A percentile compares a stretch with the other conserved stretches of the same genome.
phyloP scores from a whole-genome alignment of 2,888 invertebrate species.

The Eristalis arbustorum region DNA sequence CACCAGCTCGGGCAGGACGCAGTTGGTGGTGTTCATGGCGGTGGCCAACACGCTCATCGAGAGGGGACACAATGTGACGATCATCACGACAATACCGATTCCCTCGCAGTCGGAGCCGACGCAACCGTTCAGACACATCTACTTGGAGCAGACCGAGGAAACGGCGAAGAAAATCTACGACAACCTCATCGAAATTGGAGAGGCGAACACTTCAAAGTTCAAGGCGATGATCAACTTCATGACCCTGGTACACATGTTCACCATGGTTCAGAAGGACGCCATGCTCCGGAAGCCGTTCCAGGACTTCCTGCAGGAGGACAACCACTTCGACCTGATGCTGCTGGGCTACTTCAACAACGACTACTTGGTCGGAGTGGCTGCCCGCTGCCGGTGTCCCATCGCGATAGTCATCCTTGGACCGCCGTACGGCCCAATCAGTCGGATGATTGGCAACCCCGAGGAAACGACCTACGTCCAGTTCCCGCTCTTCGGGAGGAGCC shows the following conservation, averaged over 20 bases:
- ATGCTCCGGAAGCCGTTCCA: neutral
- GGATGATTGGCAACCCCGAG: conserved; percentile 48
- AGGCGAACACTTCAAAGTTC: neutral
- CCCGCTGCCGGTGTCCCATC: conserved; percentile 29
- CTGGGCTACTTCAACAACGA: conserved; percentile 54
- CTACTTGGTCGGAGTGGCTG: conserved; percentile 64
- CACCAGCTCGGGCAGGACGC: conserved; percentile 71
- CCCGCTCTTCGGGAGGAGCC: conserved; percentile 31
- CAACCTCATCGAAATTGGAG: neutral
- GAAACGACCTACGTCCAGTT: conserved; percentile 45
- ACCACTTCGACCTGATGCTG: conserved; percentile 50
- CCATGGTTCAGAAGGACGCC: conserved; percentile 18
- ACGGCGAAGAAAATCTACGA: neutral
- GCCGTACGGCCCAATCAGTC: conserved; percentile 29
- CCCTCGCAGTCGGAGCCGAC: neutral
- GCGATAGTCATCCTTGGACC: conserved; percentile 18
- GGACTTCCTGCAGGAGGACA: conserved; percentile 32
- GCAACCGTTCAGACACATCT: conserved; percentile 26
- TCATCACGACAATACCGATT: conserved; percentile 67
- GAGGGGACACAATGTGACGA: conserved; percentile 73
- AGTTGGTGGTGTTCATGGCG: conserved; percentile 72
- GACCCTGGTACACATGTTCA: neutral
- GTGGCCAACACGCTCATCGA: conserved; percentile 72
- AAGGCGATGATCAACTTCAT: neutral
- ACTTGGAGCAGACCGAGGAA: neutral